Base-by-base conservation (phyloP, 2,888 invertebrate genomes). In the Achlya flavicornis region DNA sequence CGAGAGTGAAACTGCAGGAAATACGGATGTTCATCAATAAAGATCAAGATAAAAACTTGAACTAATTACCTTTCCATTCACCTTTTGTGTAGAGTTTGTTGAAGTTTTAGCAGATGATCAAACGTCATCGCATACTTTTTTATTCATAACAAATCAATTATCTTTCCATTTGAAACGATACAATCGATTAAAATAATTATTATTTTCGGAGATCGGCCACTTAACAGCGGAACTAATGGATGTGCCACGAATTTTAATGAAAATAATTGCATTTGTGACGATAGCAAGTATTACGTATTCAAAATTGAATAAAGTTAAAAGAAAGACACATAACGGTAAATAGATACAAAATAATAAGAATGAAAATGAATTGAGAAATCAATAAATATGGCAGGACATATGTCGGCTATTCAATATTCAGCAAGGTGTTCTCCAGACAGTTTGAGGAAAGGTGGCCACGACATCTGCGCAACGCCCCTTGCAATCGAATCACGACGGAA, bases 401-500 rank as follows among this genome's bases (percentile, higher is more conserved):
- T 80, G 78, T 66, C 65, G 61, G 72, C 64, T 66, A 77, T 76
- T 76, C 65, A 70, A 85, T 83, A 83, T 85, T 84, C 75, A 78
- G 78, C 84, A 88, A 89, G 88, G 85, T 90, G 87, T 76, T 74
- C 66, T 61, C 62, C 62, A 67, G 65, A 65, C 68, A 62, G 65
- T 71, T 68, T 73, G 76, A 72, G 63, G 80, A 84, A 90, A 92
- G 90, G 88, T 92, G 91, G 78, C 32, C 62, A 61, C 62, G 70
- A 78, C 92, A 92, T 90, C 92, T 92, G 93, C 83, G 63, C 61
- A 58, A 61, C 65, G 67, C 76, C 76, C 72, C 66, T 74, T 73
- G 77, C 66, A 72, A 70, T 76, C 67, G 81, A 91, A 90, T 91
- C 89, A 85, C 85, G 74, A 66, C 71, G 58, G 79, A 91, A 92